Evolutionary conservation across 2,113 vertebrate genomes (phyloP).

Genomic region (Rafetus swinhoei): DNA sequence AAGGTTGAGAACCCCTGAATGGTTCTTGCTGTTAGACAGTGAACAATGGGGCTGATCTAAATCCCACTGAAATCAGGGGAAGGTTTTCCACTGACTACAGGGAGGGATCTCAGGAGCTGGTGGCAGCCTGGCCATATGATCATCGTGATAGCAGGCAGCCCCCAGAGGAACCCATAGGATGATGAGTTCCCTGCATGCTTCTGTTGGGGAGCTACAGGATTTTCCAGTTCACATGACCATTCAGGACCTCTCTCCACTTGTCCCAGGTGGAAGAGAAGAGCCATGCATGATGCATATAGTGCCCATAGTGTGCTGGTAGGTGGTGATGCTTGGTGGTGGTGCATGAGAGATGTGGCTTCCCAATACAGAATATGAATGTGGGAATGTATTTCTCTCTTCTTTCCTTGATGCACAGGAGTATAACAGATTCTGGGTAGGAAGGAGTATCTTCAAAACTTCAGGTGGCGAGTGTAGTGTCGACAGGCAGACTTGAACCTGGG

Average conservation of each 20-base stretch:
- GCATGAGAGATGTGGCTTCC: not conserved
- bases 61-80: slow-evolving; percentile 2
- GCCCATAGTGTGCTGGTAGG: not conserved
- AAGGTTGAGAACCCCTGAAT: not conserved
- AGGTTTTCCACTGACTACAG: not conserved
- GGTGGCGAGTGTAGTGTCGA: not conserved
- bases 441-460: not conserved
- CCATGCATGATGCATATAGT: not conserved
- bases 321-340: not conserved
- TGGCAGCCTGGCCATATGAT: not conserved
- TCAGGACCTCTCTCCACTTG: not conserved
- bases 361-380: not conserved
- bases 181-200: not conserved
- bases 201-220: not conserved
- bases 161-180: not conserved
- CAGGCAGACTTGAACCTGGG: not conserved
- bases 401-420: not conserved
- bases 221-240: not conserved
- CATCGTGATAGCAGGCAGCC: not conserved
- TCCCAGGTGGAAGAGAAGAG: not conserved
- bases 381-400: too few species aligned
- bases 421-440: not conserved
- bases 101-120: not conserved
- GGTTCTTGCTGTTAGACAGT: slow-evolving; percentile 41
- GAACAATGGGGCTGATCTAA: slow-evolving; percentile 32